Evolutionary conservation across 2,113 vertebrate genomes (phyloP).

Genomic region (Ammodytes marinus): DNA sequence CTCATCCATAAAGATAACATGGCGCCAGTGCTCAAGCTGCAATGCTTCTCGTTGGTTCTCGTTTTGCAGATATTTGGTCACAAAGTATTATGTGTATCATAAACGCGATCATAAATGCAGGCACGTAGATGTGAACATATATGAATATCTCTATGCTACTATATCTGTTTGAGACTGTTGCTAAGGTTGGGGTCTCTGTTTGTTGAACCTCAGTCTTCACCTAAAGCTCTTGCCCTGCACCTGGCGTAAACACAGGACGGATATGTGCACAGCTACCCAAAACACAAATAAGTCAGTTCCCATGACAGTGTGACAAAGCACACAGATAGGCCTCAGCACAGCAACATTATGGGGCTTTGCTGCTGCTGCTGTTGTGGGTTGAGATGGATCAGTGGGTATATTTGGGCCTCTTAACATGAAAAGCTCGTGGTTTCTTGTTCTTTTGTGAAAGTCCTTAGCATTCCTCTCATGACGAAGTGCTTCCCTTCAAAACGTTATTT

Average conservation of each 20-base stretch:
- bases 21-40: no score
- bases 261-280: background rate
- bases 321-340: slow-evolving; percentile 13
- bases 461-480: slow-evolving; percentile 26
- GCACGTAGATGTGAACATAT: no score
- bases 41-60: no score
- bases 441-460: slow-evolving; percentile 9
- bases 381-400: background rate
- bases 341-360: background rate
- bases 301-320: slow-evolving; percentile 1
- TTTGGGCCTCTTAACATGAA: background rate
- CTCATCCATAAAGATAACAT: no score
- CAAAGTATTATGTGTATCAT: no score
- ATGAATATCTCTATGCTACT: no score
- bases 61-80: no score
- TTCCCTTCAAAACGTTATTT: slow-evolving; percentile 1
- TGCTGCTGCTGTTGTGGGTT: slow-evolving; percentile 3
- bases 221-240: background rate
- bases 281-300: background rate
- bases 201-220: background rate
- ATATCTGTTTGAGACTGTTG: no score
- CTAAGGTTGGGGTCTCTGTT: no score
- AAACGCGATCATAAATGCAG: no score
- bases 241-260: background rate
- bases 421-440: slow-evolving; percentile 20